Conservation (phyloP, 2,797 vertebrate species). For the Myotis pilosus region DNA sequence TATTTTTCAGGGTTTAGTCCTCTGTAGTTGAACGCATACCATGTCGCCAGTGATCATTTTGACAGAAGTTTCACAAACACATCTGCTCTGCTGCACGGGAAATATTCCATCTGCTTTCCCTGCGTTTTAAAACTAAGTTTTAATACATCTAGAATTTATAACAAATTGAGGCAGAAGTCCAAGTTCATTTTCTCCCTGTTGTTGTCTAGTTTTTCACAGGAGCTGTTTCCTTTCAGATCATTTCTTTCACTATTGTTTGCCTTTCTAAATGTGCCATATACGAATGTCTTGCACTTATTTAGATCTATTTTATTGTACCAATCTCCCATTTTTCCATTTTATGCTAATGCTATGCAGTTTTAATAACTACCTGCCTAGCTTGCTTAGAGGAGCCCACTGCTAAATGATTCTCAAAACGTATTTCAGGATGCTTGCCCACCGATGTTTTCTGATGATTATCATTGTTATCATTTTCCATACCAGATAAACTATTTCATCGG, state of each 20-base stretch:
- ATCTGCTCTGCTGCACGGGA: neutral
- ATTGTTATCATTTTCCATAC: neutral
- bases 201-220: neutral
- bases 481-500: neutral
- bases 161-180: neutral
- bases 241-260: neutral
- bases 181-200: neutral
- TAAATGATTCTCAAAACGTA: constrained; percentile 4
- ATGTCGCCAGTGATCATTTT: neutral
- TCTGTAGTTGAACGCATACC: neutral
- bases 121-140: constrained; percentile 18
- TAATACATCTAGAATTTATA: constrained; percentile 10
- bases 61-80: constrained; percentile 42
- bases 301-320: neutral
- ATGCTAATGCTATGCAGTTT: neutral
- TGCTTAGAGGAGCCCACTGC: neutral
- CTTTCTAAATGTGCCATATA: neutral
- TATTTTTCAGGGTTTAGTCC: neutral
- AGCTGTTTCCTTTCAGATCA: neutral
- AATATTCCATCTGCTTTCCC: constrained; percentile 28
- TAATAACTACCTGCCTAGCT: neutral
- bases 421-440: neutral
- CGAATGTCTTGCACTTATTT: neutral
- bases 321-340: neutral
- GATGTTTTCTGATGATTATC: neutral